phyloP scores from a whole-genome alignment of 2,113 vertebrate species.

The Lycaon pictus region DNA sequence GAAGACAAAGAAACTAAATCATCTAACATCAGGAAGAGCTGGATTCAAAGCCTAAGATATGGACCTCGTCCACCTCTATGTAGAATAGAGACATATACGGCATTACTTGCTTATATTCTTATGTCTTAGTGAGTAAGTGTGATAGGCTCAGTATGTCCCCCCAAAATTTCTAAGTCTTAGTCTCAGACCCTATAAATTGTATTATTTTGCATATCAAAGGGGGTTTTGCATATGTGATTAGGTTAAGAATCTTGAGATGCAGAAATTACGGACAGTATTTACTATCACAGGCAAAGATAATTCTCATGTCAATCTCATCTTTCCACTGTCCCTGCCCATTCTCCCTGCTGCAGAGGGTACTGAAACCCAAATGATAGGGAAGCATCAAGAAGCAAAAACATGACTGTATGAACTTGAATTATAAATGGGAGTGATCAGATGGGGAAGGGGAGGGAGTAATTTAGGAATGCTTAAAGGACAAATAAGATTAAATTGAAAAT shows the following conservation, averaged over 20 bases:
- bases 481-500: not conserved
- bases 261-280: not conserved
- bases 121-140: not conserved
- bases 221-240: not conserved
- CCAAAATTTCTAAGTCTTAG: not conserved
- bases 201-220: not conserved
- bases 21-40: not conserved
- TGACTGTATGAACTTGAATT: not conserved
- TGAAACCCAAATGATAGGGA: not conserved
- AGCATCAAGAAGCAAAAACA: not conserved
- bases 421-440: not conserved
- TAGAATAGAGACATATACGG: not conserved
- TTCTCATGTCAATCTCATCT: not conserved
- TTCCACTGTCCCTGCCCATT: not conserved
- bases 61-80: not conserved
- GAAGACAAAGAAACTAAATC: slow-evolving; percentile 16
- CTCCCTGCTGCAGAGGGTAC: not conserved
- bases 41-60: not conserved
- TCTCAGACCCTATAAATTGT: not conserved
- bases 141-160: not conserved
- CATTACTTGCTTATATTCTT: not conserved
- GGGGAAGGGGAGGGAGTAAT: not conserved
- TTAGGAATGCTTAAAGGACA: not conserved
- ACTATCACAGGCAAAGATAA: not conserved
- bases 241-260: not conserved